Conservation (phyloP, 1,140 invertebrate genomes). For the Oscheius sp. region DNA sequence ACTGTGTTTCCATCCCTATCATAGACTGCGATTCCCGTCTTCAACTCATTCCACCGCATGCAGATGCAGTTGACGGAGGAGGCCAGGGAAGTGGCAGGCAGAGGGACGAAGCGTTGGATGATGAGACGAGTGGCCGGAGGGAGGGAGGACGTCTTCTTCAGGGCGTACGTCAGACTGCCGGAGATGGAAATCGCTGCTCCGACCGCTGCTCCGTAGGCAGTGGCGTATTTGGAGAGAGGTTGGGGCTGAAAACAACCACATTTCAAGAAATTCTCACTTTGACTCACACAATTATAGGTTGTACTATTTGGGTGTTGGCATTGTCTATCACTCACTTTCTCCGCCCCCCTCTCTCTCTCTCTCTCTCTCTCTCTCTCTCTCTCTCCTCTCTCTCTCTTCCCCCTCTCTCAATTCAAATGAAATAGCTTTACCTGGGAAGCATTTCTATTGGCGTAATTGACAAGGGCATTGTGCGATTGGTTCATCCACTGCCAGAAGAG, state of each 20-base stretch:
- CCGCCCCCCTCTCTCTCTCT: too few species aligned
- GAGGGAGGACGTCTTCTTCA: slow-evolving; percentile 62
- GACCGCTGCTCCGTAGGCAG: slow-evolving; percentile 61
- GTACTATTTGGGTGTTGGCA: too few species aligned
- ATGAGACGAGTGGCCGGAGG: slow-evolving; percentile 61
- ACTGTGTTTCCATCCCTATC: slow-evolving; percentile 63
- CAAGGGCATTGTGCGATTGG: slow-evolving; percentile 66
- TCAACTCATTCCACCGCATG: slow-evolving; percentile 65
- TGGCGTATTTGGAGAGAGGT: slow-evolving; percentile 62
- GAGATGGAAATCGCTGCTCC: slow-evolving; percentile 51
- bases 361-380: background rate
- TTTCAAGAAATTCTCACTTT: slow-evolving; percentile 6
- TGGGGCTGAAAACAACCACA: slow-evolving; percentile 60
- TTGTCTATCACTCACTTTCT: too few species aligned
- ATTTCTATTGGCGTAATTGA: slow-evolving; percentile 66
- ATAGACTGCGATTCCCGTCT: slow-evolving; percentile 65
- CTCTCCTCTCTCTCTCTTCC: background rate
- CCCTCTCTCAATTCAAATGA: background rate
- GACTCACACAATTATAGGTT: too few species aligned
- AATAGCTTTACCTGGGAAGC: slow-evolving; percentile 63
- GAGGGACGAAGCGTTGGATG: slow-evolving; percentile 65
- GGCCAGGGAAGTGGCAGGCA: slow-evolving; percentile 64
- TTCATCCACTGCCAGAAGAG: slow-evolving; percentile 67
- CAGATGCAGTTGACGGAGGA: slow-evolving; percentile 65
- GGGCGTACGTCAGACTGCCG: slow-evolving; percentile 61